A percentile compares a stretch with the other conserved stretches of the same genome.
These are phyloP conservation scores for Sternotherus odoratus DNA, from an alignment of 2,797 vertebrate species.

Conservation along the genomic window DNA sequence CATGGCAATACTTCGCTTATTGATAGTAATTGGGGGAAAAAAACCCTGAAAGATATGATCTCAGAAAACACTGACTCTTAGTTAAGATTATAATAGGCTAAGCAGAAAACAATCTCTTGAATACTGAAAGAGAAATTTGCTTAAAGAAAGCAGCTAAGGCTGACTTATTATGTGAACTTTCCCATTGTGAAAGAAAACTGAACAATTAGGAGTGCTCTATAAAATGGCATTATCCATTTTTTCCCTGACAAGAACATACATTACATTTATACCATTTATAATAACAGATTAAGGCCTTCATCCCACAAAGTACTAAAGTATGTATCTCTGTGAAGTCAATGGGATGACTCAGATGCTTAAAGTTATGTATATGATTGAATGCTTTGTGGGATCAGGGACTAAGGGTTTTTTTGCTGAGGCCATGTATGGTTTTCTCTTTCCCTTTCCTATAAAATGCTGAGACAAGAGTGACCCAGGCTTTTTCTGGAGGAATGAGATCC, in stretches of 20 bases:
- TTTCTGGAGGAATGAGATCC: not conserved
- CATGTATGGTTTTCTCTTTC: not conserved
- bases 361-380: not conserved
- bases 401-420: not conserved
- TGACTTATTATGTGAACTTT: not conserved
- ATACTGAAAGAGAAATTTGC: not conserved
- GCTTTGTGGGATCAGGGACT: not conserved
- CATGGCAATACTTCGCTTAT: not conserved
- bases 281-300: not conserved
- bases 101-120: not conserved
- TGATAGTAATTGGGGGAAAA: not conserved
- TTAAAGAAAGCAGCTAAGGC: not conserved
- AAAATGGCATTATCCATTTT: not conserved
- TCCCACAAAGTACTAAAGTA: not conserved
- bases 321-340: not conserved
- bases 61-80: not conserved
- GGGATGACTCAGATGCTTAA: not conserved
- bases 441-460: not conserved
- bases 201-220: not conserved
- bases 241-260: not conserved
- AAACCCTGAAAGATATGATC: not conserved
- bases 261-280: not conserved
- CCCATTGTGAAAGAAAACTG: not conserved
- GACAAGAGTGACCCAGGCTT: not conserved
- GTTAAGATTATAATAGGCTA: not conserved